Conservation (phyloP, 2,113 vertebrate genomes). For the Phocoena phocoena region DNA sequence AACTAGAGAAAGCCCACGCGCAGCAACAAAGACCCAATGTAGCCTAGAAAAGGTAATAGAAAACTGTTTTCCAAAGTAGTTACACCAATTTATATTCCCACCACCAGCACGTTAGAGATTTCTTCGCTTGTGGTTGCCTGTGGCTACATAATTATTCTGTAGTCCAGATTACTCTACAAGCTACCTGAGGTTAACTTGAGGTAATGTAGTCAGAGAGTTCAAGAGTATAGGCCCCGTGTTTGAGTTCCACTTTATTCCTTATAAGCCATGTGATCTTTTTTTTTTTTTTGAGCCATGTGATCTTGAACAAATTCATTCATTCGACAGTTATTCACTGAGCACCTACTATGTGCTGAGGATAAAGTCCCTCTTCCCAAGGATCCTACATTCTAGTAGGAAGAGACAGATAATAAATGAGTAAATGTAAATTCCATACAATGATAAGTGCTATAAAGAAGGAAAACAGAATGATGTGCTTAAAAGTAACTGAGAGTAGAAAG, state of each 20-base stretch:
- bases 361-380: background rate
- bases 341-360: background rate
- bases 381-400: background rate
- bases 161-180: background rate
- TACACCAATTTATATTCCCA: background rate
- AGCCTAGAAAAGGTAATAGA: background rate
- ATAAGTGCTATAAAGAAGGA: background rate
- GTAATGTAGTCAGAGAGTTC: background rate
- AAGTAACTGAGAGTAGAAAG: background rate
- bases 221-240: background rate
- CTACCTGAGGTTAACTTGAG: background rate
- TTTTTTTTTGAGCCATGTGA: background rate
- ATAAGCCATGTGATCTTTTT: background rate
- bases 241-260: background rate
- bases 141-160: background rate
- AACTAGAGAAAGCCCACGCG: too few species aligned
- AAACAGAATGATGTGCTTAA: background rate
- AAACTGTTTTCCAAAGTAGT: background rate
- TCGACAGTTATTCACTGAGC: background rate
- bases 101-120: background rate
- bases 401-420: background rate
- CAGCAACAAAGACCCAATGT: too few species aligned
- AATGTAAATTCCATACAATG: background rate
- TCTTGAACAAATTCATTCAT: background rate
- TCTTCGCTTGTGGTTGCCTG: background rate